Evolutionary conservation across 2,113 vertebrate species (phyloP), one percentile per base, ranked within the genome.

Genomic region (Megatriorchis doriae): DNA sequence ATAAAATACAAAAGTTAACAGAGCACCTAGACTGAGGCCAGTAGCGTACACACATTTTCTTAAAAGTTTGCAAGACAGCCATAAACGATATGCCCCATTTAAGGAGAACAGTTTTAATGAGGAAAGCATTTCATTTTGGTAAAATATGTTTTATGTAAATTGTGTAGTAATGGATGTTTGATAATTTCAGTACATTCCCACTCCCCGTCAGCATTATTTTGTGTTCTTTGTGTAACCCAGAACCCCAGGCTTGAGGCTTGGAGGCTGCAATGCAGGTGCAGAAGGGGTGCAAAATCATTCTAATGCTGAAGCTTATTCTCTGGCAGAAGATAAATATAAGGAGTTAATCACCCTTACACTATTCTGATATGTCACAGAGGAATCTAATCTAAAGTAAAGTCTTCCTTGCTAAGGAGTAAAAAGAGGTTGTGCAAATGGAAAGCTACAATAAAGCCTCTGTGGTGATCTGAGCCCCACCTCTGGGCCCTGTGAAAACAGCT

Each of bases 41-140:
- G 71, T 7, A 58, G 11, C 1, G 0, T 21, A 70, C 6, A 38
- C 0, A 0, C 2, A 7, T 67, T 82, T 82, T 73, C 59, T 78
- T 71, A 32, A 31, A 65, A 66, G 16, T 65, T 78, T 88, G 10
- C 22, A 45, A 61, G 36, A 67, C 20, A 85, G 5, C 7, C 22
- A 40, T 81, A 38, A 45, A 81, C 25, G 3, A 27, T 38, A 50
- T 9, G 9, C 3, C 11, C 1, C 9, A 16, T 74, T 62, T 48
- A 66, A 79, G 16, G 15, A 74, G 32, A 71, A 42, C 0, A 38
- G 9, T 45, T 85, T 71, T 52, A 62, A 62, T 5, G 11, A 56
- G 8, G 52, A 74, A 81, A 81, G 7, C 5, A 40, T 73, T 94
- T 58, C 3, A 31, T 78, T 81, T 43, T 79, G 8, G 5, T 48